Evolutionary conservation across 2,888 invertebrate species (phyloP), one percentile per base, ranked within the genome.

Genomic region (Iphiclides podalirius): DNA sequence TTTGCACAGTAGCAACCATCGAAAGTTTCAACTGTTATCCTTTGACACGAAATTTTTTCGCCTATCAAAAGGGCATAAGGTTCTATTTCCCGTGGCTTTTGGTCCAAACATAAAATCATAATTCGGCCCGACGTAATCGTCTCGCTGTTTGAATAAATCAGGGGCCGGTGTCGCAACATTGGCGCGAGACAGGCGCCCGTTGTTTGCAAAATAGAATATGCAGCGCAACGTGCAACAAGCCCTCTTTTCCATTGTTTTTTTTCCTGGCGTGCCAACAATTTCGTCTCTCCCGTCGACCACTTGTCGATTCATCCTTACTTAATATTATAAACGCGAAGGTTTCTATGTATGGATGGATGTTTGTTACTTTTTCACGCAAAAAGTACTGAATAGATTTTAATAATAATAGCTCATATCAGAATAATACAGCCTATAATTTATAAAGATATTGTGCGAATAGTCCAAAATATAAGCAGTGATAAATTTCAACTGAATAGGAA

Each of bases 131-230:
- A 68, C 70, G 75, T 76, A 79, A 80, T 78, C 66, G 72, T 68
- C 71, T 72, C 71, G 72, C 70, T 63, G 74, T 75, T 74, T 72
- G 80, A 81, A 83, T 82, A 79, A 79, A 60, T 79, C 70, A 67
- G 66, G 64, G 53, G 55, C 60, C 61, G 61, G 66, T 81, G 74
- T 72, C 68, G 80, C 75, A 77, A 83, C 70, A 52, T n/a, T n/a
- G n/a, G n/a, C 45, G 53, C 58, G 58, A 63, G 59, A 54, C 58
- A 57, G 55, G 17, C 43, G 16, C 66, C 65, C n/a, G n/a, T n/a
- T 67, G 69, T 73, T 72, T 80, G 75, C 78, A 71, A 49, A 80
- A 79, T 72, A 66, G 64, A 69, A 70, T 70, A 66, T 64, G 60
- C 64, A 65, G 66, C 68, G 61, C 53, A 59, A 63, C 58, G 57